phyloP scores from a whole-genome alignment of 2,888 invertebrate species.

The Craniophora ligustri region DNA sequence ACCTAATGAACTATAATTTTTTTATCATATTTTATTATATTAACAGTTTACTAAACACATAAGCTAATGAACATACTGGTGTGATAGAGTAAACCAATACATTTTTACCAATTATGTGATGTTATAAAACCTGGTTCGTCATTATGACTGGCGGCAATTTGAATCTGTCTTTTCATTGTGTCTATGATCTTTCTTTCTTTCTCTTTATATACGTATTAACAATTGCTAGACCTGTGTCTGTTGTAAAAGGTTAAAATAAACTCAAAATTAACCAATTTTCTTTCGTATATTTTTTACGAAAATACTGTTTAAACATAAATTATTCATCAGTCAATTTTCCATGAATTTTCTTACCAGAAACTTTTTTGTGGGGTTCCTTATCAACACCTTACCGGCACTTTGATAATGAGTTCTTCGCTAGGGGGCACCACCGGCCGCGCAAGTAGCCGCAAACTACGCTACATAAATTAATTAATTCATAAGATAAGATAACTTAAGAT shows the following conservation, averaged over 20 bases:
- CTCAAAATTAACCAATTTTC: neutral
- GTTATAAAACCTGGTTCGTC: too few relatives aligned
- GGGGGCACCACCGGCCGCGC: constrained; percentile 35
- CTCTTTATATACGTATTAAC: too few relatives aligned
- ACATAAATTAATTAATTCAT: constrained; percentile 54
- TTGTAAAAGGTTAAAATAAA: neutral
- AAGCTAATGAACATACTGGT: too few relatives aligned
- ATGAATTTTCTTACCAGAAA: constrained; percentile 12
- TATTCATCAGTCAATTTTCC: constrained; percentile 34
- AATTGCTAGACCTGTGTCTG: too few relatives aligned
- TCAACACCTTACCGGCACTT: constrained; percentile 30
- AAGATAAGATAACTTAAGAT: constrained; percentile 37
- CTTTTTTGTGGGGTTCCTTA: constrained; percentile 27
- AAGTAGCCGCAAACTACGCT: constrained; percentile 5
- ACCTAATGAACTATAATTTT: too few relatives aligned
- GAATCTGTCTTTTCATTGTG: too few relatives aligned
- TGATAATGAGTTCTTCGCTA: constrained; percentile 19
- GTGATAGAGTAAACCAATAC: too few relatives aligned
- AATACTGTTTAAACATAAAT: constrained; percentile 20
- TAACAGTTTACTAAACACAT: too few relatives aligned
- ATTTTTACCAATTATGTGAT: too few relatives aligned
- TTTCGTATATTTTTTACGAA: constrained; percentile 29
- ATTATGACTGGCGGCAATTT: too few relatives aligned
- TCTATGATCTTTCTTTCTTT: too few relatives aligned
- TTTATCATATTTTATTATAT: too few relatives aligned